A percentile compares a stretch with the other conserved stretches of the same genome.
Conservation (phyloP, 1,140 invertebrate genomes). For the Philopotamus ludificatus region DNA sequence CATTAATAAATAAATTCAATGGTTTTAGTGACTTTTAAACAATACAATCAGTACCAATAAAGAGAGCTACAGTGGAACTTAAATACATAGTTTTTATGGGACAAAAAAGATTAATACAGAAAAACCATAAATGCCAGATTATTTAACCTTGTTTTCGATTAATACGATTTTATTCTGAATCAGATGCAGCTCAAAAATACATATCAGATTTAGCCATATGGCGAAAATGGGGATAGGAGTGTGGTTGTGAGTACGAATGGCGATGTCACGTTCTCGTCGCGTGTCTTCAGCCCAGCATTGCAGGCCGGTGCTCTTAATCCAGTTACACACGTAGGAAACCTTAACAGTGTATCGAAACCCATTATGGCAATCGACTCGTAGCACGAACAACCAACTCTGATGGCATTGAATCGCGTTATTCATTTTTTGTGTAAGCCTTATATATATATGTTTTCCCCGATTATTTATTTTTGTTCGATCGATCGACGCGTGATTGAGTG, state of each 20-base stretch:
- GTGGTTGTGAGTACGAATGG: background rate
- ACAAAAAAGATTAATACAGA: background rate
- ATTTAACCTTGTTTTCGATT: background rate
- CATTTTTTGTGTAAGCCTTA: background rate
- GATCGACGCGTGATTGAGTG: background rate
- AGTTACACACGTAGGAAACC: conserved; percentile 9
- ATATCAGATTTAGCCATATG: background rate
- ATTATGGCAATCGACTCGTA: background rate
- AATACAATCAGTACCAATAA: too few species aligned
- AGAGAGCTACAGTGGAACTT: too few species aligned
- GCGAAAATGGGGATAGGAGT: background rate
- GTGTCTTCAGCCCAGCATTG: background rate
- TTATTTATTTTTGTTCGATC: background rate
- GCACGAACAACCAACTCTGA: background rate
- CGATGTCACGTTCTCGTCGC: background rate
- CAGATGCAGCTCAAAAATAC: background rate
- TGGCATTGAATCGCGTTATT: background rate
- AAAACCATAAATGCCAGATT: background rate
- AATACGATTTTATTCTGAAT: background rate
- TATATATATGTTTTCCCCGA: background rate
- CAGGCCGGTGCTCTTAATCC: background rate
- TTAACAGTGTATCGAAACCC: conserved; percentile 3
- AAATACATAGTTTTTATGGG: background rate
- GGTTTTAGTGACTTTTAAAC: too few species aligned
- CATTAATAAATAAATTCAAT: too few species aligned